A percentile compares a stretch with the other conserved stretches of the same genome.
Evolutionary conservation across 2,113 vertebrate species (phyloP).

Genomic region (Poeciliopsis prolifica): DNA sequence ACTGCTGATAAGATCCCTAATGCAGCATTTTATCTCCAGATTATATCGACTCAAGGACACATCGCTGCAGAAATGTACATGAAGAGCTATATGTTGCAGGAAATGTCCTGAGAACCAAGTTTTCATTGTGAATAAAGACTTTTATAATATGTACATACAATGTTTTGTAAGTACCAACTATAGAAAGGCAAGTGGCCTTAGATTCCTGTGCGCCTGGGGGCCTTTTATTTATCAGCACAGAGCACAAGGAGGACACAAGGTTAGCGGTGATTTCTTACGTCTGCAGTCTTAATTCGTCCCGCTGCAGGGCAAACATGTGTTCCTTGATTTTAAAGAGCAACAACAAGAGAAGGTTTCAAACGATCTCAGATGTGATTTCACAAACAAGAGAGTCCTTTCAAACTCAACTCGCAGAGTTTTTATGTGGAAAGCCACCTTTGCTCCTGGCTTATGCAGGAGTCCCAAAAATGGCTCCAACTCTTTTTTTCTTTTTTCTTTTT

Average conservation of each 20-base stretch:
- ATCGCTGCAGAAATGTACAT: constrained; percentile 6
- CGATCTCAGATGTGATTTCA: constrained; percentile 41
- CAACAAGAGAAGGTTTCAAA: constrained; percentile 53
- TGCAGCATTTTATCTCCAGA: constrained; percentile 32
- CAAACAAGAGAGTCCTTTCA: constrained; percentile 51
- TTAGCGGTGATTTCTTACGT: constrained; percentile 64
- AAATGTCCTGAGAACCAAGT: constrained; percentile 4
- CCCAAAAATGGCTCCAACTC: constrained; percentile 13
- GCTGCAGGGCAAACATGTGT: constrained; percentile 75
- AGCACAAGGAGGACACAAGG: constrained; percentile 69
- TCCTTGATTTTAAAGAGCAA: constrained; percentile 60
- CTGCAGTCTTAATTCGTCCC: constrained; percentile 62
- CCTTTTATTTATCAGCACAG: constrained; percentile 62
- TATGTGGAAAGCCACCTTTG: constrained; percentile 37
- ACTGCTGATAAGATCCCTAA: constrained; percentile 42
- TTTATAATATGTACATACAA: constrained; percentile 17
- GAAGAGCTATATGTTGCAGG: constrained; percentile 1
- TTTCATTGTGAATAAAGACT: constrained; percentile 10
- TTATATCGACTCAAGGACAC: constrained; percentile 16
- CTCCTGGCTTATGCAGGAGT: constrained; percentile 24
- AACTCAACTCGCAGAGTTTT: constrained; percentile 26
- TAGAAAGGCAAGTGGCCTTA: constrained; percentile 61
- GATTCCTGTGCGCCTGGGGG: constrained; percentile 52
- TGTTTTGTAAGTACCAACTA: constrained; percentile 15
- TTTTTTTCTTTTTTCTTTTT: constrained; percentile 16